Base-by-base conservation (phyloP, 2,888 invertebrate species). In the Chromoteleia sp. region DNA sequence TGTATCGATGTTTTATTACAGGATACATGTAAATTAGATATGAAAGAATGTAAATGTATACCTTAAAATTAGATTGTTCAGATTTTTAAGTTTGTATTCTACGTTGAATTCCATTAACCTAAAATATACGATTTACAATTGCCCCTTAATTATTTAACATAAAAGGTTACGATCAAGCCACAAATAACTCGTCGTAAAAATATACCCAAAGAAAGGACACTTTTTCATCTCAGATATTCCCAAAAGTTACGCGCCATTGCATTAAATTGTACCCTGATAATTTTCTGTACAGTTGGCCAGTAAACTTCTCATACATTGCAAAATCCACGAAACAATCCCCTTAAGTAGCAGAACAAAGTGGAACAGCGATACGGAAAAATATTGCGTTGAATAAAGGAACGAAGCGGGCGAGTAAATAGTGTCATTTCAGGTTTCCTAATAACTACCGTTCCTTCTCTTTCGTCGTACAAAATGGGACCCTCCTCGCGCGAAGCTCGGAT, bases 401-500 rank as follows among this genome's bases (percentile, higher is more conserved):
- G 75, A 67, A 73, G 63, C 61, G 48, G 29, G 77, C 70, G 56
- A 70, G 68, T 81, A 73, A 81, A 81, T 73, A 81, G 73, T 50
- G 73, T 81, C 73, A 76, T 73, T 81, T 67, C 67, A 41, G 67
- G 65, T 59, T 81, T 59, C 71, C 76, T 81, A 76, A 81, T 81
- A 81, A 76, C 68, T 63, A 41, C 25, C 39, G 65, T 50, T 65
- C 75, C 41, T 63, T 70, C 48, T 56, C 59, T 41, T 73, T 48
- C 56, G 58, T 59, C 65, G 71, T 56, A 68, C 73, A 63, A 80
- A 80, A 75, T 58, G 80, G 61, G 45, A 52, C 29, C 33, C 43
- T 33, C 19, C 48, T 56, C 19, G 61, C 76, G 61, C 79, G 83
- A 84, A 73, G 83, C 83, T 83, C 71, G 82, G 84, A 84, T 83